These are phyloP conservation scores for Sebastes nivosus DNA, from an alignment of 2,797 vertebrate genomes.

Conservation along the genomic window DNA sequence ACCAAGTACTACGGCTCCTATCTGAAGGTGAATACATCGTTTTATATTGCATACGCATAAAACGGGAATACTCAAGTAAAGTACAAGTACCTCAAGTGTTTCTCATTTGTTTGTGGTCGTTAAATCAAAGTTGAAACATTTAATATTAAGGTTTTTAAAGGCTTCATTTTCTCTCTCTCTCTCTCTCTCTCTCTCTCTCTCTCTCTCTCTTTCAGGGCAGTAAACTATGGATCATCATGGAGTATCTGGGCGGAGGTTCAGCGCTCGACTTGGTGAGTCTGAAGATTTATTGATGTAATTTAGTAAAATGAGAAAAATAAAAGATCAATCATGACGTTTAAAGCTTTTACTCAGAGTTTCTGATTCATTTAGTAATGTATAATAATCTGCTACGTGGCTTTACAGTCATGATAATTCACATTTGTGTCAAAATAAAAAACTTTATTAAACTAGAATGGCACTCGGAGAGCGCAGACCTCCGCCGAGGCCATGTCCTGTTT, in stretches of 20 bases:
- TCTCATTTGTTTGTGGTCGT: neutral
- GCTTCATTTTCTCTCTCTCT: no score
- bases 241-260: slow-evolving; percentile 94
- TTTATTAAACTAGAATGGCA: no score
- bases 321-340: no score
- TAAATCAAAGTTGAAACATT: neutral
- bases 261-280: slow-evolving; percentile 90
- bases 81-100: neutral
- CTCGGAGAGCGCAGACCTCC: no score
- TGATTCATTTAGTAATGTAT: no score
- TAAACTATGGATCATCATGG: slow-evolving; percentile 97
- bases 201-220: slow-evolving; percentile 82
- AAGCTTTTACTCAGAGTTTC: no score
- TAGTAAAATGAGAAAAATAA: neutral
- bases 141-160: no score
- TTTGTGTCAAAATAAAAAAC: no score
- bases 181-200: no score
- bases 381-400: no score
- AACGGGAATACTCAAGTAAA: neutral
- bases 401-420: no score
- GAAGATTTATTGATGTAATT: neutral
- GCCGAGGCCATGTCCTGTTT: no score
- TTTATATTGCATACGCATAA: neutral
- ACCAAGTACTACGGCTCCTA: slow-evolving; percentile 98
- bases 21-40: slow-evolving; percentile 83